Conservation (phyloP, 64 coral and sea anemone species). For the Acropora yongei region DNA sequence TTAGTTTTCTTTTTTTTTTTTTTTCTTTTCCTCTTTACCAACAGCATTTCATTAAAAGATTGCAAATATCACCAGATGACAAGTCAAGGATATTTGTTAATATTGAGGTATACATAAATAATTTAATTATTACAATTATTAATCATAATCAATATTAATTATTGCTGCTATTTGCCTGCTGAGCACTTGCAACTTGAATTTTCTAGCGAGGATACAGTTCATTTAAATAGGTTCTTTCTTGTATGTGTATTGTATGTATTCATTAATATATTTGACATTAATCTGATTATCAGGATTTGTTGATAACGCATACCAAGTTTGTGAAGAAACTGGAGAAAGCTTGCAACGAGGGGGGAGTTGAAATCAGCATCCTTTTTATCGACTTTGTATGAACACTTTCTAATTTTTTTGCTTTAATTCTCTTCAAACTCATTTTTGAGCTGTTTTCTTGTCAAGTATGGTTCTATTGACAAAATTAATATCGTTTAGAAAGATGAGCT, state of each 20-base stretch:
- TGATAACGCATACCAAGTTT: conserved; percentile 77
- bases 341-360: conserved; percentile 28
- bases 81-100: conserved; percentile 90
- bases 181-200: too few relatives aligned
- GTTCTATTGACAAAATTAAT: background rate
- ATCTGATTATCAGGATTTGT: conserved; percentile 64
- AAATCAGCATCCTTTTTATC: conserved; percentile 81
- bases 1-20: background rate
- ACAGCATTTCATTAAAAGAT: conserved; percentile 82
- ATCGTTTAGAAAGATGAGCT: conserved; percentile 75
- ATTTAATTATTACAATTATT: background rate
- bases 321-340: conserved; percentile 75
- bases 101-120: conserved; percentile 73
- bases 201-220: too few relatives aligned
- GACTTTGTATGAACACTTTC: conserved; percentile 71
- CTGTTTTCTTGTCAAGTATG: background rate
- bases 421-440: background rate
- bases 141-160: too few relatives aligned
- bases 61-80: conserved; percentile 70
- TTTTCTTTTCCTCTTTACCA: background rate
- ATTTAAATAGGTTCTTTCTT: background rate
- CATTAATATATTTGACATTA: background rate
- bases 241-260: background rate
- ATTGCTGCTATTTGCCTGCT: too few relatives aligned
- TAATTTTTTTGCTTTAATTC: background rate